Evolutionary conservation across 2,888 invertebrate species (phyloP).

Genomic region (Spicauda simplicius): DNA sequence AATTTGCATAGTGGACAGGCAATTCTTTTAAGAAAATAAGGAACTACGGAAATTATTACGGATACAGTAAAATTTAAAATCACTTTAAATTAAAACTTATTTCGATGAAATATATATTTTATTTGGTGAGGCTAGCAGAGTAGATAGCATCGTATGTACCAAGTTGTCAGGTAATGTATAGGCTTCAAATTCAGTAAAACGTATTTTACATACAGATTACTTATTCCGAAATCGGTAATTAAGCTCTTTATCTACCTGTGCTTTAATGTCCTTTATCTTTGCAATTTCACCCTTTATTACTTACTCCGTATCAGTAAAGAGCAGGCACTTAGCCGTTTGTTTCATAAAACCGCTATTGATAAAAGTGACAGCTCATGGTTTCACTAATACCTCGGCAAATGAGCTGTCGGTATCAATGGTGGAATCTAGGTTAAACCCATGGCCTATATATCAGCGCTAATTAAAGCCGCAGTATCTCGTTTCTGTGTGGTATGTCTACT

Average conservation of each 20-base stretch:
- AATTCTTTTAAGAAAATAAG: no score
- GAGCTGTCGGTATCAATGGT: conserved; percentile 26
- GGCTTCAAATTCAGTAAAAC: no score
- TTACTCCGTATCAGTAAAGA: conserved; percentile 7
- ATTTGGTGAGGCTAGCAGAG: no score
- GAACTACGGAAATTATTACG: no score
- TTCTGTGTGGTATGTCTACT: neutral
- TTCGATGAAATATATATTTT: no score
- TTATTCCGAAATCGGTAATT: no score
- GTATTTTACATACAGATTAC: no score
- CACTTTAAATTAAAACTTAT: no score
- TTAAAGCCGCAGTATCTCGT: conserved; percentile 14
- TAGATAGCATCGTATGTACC: no score
- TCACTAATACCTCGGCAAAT: conserved; percentile 23
- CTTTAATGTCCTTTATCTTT: conserved; percentile 18
- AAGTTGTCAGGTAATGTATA: no score
- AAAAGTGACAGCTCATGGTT: conserved; percentile 21
- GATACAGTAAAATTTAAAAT: no score
- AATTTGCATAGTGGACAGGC: no score
- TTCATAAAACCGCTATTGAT: conserved; percentile 20
- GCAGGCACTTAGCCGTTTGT: neutral
- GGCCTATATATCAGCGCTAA: conserved; percentile 24
- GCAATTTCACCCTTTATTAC: conserved; percentile 5
- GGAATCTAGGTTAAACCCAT: conserved; percentile 35
- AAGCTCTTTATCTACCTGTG: neutral